Percentiles rank a stretch among this genome's conserved stretches.
Evolutionary conservation across 2,797 vertebrate genomes (phyloP).

Genomic region (Anguilla megastoma): DNA sequence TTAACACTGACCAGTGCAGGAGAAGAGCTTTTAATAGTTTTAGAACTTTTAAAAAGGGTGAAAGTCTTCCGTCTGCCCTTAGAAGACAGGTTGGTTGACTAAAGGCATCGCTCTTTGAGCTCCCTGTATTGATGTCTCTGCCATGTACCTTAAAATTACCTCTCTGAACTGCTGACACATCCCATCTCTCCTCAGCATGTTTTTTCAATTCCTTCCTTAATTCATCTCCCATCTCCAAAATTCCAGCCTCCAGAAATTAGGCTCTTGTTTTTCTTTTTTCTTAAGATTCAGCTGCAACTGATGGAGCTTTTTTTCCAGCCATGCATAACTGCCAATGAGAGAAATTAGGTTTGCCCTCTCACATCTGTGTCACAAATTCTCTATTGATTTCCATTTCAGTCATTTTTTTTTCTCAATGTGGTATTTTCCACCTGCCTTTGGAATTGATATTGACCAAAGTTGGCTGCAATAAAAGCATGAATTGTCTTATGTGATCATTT

Average conservation of each 20-base stretch:
- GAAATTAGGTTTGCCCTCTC: background rate
- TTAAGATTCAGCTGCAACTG: background rate
- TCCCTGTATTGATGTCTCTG: slow-evolving; percentile 16
- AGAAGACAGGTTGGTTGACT: background rate
- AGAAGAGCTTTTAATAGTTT: background rate
- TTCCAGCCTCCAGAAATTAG: slow-evolving; percentile 9
- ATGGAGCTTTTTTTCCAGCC: background rate
- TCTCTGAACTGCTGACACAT: slow-evolving; percentile 22
- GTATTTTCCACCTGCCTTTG: background rate
- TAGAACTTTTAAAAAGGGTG: background rate
- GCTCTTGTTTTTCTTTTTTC: background rate
- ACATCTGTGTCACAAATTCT: slow-evolving; percentile 13
- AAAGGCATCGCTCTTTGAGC: background rate
- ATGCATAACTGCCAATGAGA: background rate
- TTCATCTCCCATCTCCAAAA: background rate
- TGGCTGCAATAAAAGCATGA: background rate
- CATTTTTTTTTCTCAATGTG: background rate
- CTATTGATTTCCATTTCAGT: slow-evolving; percentile 14
- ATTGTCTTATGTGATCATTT: background rate
- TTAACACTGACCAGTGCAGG: background rate
- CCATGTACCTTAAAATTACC: slow-evolving; percentile 1
- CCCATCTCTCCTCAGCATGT: background rate
- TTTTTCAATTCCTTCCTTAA: background rate
- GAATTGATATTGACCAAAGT: background rate
- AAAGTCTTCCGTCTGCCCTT: background rate